phyloP scores from a whole-genome alignment of 2,113 vertebrate species.

The Seriola dumerili region DNA sequence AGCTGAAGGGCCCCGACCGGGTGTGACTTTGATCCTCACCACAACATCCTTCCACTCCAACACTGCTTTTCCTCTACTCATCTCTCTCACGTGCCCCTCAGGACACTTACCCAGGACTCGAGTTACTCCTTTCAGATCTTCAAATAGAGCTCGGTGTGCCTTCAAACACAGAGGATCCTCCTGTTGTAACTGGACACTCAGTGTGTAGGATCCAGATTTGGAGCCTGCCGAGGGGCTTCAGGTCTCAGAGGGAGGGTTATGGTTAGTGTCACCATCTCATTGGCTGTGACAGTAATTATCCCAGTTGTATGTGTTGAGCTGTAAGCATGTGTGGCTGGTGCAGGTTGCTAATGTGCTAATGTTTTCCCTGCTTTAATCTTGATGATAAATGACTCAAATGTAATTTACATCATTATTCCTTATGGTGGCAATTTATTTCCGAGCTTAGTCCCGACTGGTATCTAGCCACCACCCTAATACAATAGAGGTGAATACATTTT shows the following conservation, averaged over 20 bases:
- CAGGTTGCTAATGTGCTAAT: neutral
- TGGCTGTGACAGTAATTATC: conserved; percentile 39
- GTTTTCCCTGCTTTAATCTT: conserved; percentile 14
- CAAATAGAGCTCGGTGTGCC: conserved; percentile 65
- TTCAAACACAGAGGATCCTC: conserved; percentile 60
- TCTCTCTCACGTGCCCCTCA: conserved; percentile 50
- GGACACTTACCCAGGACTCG: conserved; percentile 54
- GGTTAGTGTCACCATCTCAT: conserved; percentile 58
- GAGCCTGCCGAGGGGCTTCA: conserved; percentile 38
- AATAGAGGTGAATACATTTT: neutral
- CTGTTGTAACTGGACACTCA: conserved; percentile 62
- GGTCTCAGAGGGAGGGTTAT: conserved; percentile 48
- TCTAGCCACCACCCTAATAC: neutral
- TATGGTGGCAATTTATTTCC: neutral
- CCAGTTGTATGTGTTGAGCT: conserved; percentile 11
- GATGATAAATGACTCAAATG: neutral
- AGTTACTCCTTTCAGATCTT: conserved; percentile 65
- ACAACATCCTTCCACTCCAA: conserved; percentile 69
- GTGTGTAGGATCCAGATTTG: conserved; percentile 60
- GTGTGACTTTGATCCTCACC: conserved; percentile 74
- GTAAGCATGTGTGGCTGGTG: conserved; percentile 12
- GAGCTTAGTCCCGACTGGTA: neutral
- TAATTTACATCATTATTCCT: conserved; percentile 6
- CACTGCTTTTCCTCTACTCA: conserved; percentile 49
- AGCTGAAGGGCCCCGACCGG: conserved; percentile 51